Conservation (phyloP, 2,888 invertebrate genomes). For the Panopea generosa region DNA sequence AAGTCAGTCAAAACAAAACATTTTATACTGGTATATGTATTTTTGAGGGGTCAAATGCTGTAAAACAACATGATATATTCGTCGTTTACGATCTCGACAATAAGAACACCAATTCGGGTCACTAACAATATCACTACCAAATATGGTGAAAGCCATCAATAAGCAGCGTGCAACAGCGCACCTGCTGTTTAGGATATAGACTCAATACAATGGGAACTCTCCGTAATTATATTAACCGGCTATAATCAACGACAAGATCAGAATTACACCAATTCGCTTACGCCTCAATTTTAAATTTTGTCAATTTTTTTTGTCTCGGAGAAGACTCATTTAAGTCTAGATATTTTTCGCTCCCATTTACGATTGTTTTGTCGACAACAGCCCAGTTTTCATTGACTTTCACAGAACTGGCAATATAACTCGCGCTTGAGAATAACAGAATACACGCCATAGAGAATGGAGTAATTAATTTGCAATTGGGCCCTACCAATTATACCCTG, state of each 20-base stretch:
- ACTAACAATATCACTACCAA: conserved; percentile 44
- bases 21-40: too few relatives aligned
- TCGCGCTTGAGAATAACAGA: too few relatives aligned
- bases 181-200: conserved; percentile 39
- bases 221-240: conserved; percentile 35
- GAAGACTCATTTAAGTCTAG: neutral
- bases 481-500: conserved; percentile 53
- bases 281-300: conserved; percentile 33
- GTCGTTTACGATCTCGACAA: too few relatives aligned
- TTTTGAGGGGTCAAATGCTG: too few relatives aligned
- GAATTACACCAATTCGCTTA: conserved; percentile 27
- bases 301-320: conserved; percentile 5
- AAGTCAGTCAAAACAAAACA: too few relatives aligned
- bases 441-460: conserved; percentile 5
- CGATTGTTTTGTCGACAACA: neutral
- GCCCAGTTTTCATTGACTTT: too few relatives aligned
- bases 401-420: too few relatives aligned
- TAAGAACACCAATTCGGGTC: conserved; percentile 22
- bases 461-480: conserved; percentile 67
- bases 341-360: neutral
- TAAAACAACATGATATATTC: too few relatives aligned
- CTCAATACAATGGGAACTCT: conserved; percentile 28
- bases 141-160: conserved; percentile 39
- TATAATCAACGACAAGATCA: too few relatives aligned
- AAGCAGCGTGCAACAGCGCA: conserved; percentile 21